Evolutionary conservation across 2,113 vertebrate genomes (phyloP).

Genomic region (Lathamus discolor): DNA sequence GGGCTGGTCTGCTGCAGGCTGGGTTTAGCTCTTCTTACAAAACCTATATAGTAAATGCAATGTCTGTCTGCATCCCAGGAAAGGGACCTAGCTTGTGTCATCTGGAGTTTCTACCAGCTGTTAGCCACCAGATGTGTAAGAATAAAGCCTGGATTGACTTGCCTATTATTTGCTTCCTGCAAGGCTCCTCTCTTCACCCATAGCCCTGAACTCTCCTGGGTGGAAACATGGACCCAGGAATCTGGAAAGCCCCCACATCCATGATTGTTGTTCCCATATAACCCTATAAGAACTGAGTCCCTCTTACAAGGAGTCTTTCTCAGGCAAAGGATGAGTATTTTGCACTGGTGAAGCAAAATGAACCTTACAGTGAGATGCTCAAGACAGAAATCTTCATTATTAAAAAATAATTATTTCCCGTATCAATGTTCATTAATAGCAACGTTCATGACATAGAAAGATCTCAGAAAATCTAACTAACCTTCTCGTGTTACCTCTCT

Average conservation of each 20-base stretch:
- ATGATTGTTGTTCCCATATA: not conserved
- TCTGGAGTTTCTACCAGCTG: not conserved
- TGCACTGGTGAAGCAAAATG: not conserved
- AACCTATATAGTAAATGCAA: not conserved
- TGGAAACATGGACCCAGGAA: not conserved
- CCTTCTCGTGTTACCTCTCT: not conserved
- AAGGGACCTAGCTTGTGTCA: not conserved
- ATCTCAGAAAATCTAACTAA: not conserved
- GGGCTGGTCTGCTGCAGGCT: not conserved
- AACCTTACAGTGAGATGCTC: not conserved
- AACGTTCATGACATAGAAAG: not conserved
- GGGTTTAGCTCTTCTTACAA: not conserved
- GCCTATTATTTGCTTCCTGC: not conserved
- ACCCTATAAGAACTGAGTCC: accelerated
- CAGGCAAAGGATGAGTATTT: not conserved
- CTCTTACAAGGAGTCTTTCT: not conserved
- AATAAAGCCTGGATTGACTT: not conserved
- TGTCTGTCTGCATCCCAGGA: not conserved
- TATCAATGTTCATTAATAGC: not conserved
- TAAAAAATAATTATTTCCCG: not conserved
- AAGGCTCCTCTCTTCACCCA: not conserved
- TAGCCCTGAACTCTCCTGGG: not conserved
- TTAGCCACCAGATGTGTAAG: not conserved
- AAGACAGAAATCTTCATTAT: not conserved
- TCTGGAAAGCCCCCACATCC: not conserved